phyloP scores from a whole-genome alignment of 2,113 vertebrate species.

The Tetrax tetrax region DNA sequence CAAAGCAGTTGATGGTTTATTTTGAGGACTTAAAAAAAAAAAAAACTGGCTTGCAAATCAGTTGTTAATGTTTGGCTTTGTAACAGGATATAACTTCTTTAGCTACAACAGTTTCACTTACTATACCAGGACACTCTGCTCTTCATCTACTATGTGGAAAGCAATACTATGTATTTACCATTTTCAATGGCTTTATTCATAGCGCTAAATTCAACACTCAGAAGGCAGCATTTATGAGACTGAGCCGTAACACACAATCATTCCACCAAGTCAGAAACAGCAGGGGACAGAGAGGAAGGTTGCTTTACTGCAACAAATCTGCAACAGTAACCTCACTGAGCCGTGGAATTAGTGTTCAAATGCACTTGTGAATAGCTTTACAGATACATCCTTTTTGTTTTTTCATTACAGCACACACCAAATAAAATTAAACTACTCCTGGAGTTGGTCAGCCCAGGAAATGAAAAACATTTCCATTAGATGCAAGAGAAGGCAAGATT shows the following conservation, averaged over 20 bases:
- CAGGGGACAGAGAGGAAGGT: background rate
- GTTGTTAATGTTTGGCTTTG: background rate
- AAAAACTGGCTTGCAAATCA: background rate
- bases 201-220: background rate
- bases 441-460: background rate
- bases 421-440: background rate
- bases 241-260: background rate
- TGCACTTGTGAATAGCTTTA: background rate
- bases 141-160: background rate
- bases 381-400: background rate
- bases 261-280: background rate
- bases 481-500: background rate
- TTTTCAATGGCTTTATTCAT: background rate
- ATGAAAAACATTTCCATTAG: background rate
- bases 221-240: background rate
- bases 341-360: background rate
- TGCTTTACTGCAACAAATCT: background rate
- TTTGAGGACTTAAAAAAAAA: background rate
- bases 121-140: background rate
- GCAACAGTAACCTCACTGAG: background rate
- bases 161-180: background rate
- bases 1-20: background rate
- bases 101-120: background rate
- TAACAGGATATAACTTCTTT: background rate
- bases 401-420: background rate